phyloP scores from a whole-genome alignment of 1,140 invertebrate species.

The Papilio aristodemus region DNA sequence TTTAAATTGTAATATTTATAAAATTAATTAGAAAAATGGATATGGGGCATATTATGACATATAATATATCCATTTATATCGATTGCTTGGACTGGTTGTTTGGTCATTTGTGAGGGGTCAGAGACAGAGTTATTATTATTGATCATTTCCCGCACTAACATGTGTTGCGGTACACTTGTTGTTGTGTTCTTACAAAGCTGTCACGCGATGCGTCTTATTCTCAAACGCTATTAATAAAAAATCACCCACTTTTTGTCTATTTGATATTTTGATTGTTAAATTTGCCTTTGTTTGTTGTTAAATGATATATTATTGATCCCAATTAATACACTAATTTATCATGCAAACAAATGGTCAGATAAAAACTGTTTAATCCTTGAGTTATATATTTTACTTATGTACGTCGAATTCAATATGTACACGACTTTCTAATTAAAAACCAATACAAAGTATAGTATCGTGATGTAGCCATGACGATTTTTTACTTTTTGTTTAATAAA shows the following conservation, averaged over 20 bases:
- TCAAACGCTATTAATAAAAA: not conserved
- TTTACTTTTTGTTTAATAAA: too few relatives aligned
- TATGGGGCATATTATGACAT: too few relatives aligned
- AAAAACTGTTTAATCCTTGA: not conserved
- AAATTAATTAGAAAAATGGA: too few relatives aligned
- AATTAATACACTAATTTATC: not conserved
- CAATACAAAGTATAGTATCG: not conserved
- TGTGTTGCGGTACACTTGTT: not conserved
- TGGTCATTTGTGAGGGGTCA: not conserved
- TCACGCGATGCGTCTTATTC: not conserved
- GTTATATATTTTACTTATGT: too few relatives aligned
- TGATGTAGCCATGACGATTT: not conserved
- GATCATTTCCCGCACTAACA: not conserved
- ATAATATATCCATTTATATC: too few relatives aligned
- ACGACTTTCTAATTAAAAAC: not conserved
- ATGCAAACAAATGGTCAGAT: not conserved
- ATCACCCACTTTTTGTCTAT: not conserved
- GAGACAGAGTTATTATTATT: not conserved
- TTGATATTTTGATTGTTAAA: too few relatives aligned
- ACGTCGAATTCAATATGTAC: too few relatives aligned
- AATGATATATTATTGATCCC: too few relatives aligned
- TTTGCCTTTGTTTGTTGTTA: too few relatives aligned
- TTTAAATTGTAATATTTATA: too few relatives aligned
- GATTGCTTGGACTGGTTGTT: not conserved
- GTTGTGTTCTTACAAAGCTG: not conserved